phyloP scores from a whole-genome alignment of 2,888 invertebrate genomes.

The Arctia plantaginis region DNA sequence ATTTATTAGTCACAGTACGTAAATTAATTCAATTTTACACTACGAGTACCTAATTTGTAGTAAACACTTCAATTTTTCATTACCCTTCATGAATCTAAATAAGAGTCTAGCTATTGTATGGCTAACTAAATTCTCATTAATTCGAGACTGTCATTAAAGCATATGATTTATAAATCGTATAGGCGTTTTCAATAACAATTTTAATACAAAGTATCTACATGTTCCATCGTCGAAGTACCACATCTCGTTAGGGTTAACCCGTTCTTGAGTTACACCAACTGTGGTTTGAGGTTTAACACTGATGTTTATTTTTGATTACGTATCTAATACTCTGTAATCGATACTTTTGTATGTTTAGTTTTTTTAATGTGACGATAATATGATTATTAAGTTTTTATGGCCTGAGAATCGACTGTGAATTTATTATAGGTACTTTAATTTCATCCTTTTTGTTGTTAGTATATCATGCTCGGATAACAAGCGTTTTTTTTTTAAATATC shows the following conservation, averaged over 20 bases:
- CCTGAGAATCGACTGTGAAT: background rate
- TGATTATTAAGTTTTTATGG: conserved; percentile 1
- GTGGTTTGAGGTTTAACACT: conserved; percentile 55
- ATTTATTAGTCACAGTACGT: conserved; percentile 2
- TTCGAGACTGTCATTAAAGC: conserved; percentile 14
- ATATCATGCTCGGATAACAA: background rate
- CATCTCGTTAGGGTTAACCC: conserved; percentile 32
- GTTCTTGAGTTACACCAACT: conserved; percentile 58
- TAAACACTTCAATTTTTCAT: conserved; percentile 6
- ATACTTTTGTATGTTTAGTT: conserved; percentile 51
- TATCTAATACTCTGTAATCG: conserved; percentile 64
- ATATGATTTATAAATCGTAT: conserved; percentile 24
- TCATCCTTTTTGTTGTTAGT: background rate
- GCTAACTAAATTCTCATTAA: conserved; percentile 14
- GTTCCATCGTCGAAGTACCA: conserved; percentile 22
- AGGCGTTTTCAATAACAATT: conserved; percentile 18
- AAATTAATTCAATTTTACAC: conserved; percentile 10
- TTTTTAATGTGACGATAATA: conserved; percentile 27
- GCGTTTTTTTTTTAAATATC: background rate
- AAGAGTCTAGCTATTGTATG: background rate
- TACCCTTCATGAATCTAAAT: conserved; percentile 14
- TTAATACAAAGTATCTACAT: conserved; percentile 21
- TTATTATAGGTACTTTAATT: background rate
- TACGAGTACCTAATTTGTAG: background rate
- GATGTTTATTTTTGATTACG: conserved; percentile 67